Base-by-base conservation (phyloP, 1,140 invertebrate genomes). In the Hylaeus anthracinus region DNA sequence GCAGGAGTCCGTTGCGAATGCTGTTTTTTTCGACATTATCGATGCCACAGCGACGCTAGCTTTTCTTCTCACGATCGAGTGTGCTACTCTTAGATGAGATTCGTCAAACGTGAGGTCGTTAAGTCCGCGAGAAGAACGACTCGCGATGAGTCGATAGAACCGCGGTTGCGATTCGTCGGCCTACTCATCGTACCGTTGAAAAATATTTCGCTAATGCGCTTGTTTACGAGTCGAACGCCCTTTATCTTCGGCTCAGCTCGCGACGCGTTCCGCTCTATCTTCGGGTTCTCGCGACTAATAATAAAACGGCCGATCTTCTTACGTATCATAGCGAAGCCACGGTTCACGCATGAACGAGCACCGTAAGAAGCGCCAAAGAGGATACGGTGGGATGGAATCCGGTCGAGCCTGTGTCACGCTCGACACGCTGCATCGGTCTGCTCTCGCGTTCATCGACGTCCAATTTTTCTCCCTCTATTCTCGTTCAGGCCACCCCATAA, bases 321-420 rank as follows among this genome's bases (percentile, higher is more conserved):
- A 72, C 60, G 53, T 82, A 86, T 89, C 80, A 83, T 60, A 61
- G 60, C 65, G 55, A 39, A 64, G 72, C 10, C 58, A 56, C 76
- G 70, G 76, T 88, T 90, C 85, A 89, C 87, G 87, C 88, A 88
- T 83, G 87, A 89, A 80, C 82, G 82, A 71, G 58, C 87, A 86
- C 63, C 79, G 72, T 82, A 81, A 89, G 83, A 74, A 65, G 72
- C 69, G 66, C 51, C 64, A 70, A 84, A 67, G 77, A 84, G 56
- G 39, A 80, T 65, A 58, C 41, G 37, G 61, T 67, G 26, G 71
- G 55, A 86, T 83, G 84, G 86, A 88, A 88, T 88, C 87, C 85
- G 79, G 86, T 84, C 86, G 82, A 75, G 76, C 82, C 84, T 76
- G 86, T 75, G 86, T 86, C 83, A 85, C 75, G 85, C 63, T 76